Percentiles rank a stretch among this genome's conserved stretches.
Evolutionary conservation across 2,113 vertebrate genomes (phyloP).

Genomic region (Calidris pygmaea): DNA sequence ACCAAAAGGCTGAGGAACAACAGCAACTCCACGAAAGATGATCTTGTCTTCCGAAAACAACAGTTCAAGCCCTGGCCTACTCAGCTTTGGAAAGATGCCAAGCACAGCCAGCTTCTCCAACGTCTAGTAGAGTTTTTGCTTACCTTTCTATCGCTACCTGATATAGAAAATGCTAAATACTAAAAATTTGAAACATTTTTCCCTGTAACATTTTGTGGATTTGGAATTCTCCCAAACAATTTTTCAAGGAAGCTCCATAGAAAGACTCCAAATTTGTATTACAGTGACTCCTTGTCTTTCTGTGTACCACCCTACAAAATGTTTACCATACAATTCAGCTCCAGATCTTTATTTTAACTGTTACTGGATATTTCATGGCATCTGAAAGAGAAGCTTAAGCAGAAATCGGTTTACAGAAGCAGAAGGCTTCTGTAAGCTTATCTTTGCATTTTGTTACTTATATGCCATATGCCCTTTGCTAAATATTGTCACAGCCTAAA

Average conservation of each 20-base stretch:
- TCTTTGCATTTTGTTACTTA: background rate
- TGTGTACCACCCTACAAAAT: background rate
- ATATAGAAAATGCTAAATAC: background rate
- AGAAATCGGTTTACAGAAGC: background rate
- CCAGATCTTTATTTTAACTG: background rate
- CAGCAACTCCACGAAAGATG: background rate
- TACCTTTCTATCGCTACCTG: background rate
- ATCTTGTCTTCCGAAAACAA: background rate
- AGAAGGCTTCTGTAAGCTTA: background rate
- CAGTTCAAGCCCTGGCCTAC: background rate
- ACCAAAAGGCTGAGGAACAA: background rate
- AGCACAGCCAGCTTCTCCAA: background rate
- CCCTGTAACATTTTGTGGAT: background rate
- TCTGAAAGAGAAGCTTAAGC: background rate
- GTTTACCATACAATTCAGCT: background rate
- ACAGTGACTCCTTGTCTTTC: background rate
- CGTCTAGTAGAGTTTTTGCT: background rate
- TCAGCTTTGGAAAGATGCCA: background rate
- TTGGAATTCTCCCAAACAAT: background rate
- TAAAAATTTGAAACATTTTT: background rate
- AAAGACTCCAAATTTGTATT: background rate
- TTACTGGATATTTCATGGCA: background rate
- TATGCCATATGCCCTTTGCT: accelerated
- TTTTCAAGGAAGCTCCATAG: background rate
- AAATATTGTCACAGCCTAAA: background rate